Evolutionary conservation across 2,113 vertebrate species (phyloP).

Genomic region (Arothron firmamentum): DNA sequence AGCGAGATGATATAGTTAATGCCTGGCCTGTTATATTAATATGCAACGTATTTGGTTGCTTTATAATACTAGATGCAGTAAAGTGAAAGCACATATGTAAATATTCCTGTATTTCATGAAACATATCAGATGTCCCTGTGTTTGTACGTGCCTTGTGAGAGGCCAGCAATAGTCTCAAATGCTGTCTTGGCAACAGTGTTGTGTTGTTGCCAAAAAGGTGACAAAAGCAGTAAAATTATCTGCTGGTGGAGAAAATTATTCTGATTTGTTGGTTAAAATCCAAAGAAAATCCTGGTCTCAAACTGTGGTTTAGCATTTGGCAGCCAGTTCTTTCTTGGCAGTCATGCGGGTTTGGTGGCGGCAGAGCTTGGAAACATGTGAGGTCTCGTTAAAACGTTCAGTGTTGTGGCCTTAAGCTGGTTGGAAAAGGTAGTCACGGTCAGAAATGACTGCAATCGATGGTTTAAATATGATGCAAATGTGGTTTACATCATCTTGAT

Average conservation of each 20-base stretch:
- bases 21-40: too few species aligned
- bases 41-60: too few species aligned
- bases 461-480: background rate
- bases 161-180: too few species aligned
- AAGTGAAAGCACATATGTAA: too few species aligned
- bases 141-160: too few species aligned
- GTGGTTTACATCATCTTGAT: background rate
- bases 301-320: background rate
- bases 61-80: too few species aligned
- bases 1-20: too few species aligned
- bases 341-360: background rate
- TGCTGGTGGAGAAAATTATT: background rate
- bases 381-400: background rate
- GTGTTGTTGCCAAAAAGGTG: too few species aligned
- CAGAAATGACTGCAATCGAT: background rate
- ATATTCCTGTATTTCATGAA: too few species aligned
- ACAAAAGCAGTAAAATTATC: background rate
- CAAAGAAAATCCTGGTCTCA: background rate
- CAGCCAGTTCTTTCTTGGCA: background rate
- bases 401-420: background rate
- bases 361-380: background rate
- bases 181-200: too few species aligned
- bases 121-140: too few species aligned
- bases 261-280: background rate
- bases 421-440: background rate